phyloP scores from a whole-genome alignment of 2,797 vertebrate genomes.

The Typhlichthys eigenmanni region DNA sequence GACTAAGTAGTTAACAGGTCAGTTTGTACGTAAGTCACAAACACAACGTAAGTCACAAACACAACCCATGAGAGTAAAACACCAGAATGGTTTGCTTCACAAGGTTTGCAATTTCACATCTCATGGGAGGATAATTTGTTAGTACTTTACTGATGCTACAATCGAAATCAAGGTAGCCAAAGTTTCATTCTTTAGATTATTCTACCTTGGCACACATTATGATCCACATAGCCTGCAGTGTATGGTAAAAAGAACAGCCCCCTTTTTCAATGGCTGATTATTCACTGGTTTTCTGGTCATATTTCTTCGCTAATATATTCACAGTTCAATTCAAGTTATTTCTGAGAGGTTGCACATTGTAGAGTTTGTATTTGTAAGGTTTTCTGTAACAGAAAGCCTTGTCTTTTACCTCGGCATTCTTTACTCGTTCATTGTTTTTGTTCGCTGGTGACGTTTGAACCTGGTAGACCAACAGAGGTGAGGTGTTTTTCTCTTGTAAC shows the following conservation, averaged over 20 bases:
- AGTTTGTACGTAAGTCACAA: slow-evolving; percentile 28
- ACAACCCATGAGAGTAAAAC: slow-evolving; percentile 35
- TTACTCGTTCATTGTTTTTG: slow-evolving; percentile 15
- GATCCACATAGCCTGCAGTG: slow-evolving; percentile 47
- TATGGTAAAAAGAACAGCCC: slow-evolving; percentile 40
- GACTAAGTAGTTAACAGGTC: slow-evolving; percentile 33
- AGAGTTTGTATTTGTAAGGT: slow-evolving; percentile 38
- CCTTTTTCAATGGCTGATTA: slow-evolving; percentile 45
- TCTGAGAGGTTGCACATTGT: neutral
- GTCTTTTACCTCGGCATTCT: slow-evolving; percentile 6
- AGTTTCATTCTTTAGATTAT: slow-evolving; percentile 53
- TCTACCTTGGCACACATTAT: slow-evolving; percentile 56
- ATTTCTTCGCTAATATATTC: slow-evolving; percentile 6
- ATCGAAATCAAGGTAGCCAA: slow-evolving; percentile 42
- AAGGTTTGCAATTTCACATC: slow-evolving; percentile 43
- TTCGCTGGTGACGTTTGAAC: slow-evolving; percentile 29
- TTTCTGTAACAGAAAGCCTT: slow-evolving; percentile 26
- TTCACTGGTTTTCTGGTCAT: slow-evolving; percentile 39
- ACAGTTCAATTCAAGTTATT: neutral
- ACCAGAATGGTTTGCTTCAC: slow-evolving; percentile 23
- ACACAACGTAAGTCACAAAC: slow-evolving; percentile 28
- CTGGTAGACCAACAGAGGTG: slow-evolving; percentile 16
- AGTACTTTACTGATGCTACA: slow-evolving; percentile 41
- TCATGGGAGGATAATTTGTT: slow-evolving; percentile 49
- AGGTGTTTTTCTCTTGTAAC: slow-evolving; percentile 6